Base-by-base conservation (phyloP, 2,113 vertebrate species). In the Pseudorasbora parva region DNA sequence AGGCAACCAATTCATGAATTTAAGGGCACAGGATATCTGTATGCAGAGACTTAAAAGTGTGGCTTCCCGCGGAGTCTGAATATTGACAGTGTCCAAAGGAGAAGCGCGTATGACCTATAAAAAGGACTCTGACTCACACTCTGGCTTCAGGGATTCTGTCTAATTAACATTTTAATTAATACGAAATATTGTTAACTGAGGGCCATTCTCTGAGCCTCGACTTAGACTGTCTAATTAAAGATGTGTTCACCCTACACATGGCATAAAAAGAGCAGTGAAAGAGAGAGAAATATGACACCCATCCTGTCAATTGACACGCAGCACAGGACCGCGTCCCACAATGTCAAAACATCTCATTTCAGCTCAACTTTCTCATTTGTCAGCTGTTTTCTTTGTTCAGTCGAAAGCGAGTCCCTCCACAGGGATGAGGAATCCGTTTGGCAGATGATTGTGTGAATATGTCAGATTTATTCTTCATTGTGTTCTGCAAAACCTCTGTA, bases 91-190 rank as follows among this genome's bases (percentile, higher is more conserved):
- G 85, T 90, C 89, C 89, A 91, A 33, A 47, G 84, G 85, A 89
- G 86, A 87, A 88, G 82, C 80, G 78, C 56, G 83, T 86, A 69
- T 79, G 90, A 88, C 89, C 88, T 47, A 15, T 84, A 86, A 90
- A 54, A 69, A 88, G 72, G 27, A 82, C 88, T 84, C 69, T 54
- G 17, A 84, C 60, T 89, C 86, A 81, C 68, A 78, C 81, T 76
- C 66, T 88, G 74, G 85, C 90, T 89, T 88, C 81, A 88, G 87
- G 89, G 87, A 86, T 87, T 79, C 82, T 88, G 82, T 88, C 88
- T 92, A 91, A 94, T 94, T 93, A 93, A 91, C 92, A 93, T 93
- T 93, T 94, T 91, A 93, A 94, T 93, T 93, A 93, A 92, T 83
- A 91, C 71, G 86, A 90, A 91, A 90, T 91, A 90, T 90, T 92